phyloP scores from a whole-genome alignment of 2,113 vertebrate species.

The Thamnophis sirtalis region DNA sequence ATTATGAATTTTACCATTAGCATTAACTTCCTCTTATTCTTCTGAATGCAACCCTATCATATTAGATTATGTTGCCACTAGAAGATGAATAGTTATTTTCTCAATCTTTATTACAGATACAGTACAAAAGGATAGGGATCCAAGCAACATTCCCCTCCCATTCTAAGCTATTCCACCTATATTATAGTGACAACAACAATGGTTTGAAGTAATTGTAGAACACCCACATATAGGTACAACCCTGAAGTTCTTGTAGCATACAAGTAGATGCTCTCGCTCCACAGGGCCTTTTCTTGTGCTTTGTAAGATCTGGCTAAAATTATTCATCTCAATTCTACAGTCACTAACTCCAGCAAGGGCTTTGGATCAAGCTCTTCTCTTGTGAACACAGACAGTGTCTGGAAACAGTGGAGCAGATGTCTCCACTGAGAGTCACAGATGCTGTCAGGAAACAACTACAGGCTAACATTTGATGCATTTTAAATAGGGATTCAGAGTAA shows the following conservation, averaged over 20 bases:
- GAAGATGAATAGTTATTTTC: not conserved
- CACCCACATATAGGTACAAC: conserved; percentile 8
- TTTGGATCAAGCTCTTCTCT: conserved; percentile 75
- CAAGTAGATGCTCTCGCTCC: conserved; percentile 54
- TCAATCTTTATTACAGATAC: conserved; percentile 22
- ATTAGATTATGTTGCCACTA: not conserved
- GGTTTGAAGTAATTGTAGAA: not conserved
- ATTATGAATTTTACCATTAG: conserved; percentile 18
- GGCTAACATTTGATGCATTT: conserved; percentile 80
- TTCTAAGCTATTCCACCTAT: conserved; percentile 2
- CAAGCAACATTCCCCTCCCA: not conserved
- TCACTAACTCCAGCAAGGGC: conserved; percentile 64
- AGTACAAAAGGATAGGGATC: not conserved
- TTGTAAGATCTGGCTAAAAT: conserved; percentile 67
- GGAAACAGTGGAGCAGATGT: conserved; percentile 71
- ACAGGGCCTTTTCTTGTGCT: conserved; percentile 60
- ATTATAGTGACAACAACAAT: conserved; percentile 35
- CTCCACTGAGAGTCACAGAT: conserved; percentile 78
- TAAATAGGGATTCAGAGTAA: conserved; percentile 74
- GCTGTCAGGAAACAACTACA: conserved; percentile 75
- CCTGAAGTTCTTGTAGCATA: conserved; percentile 52
- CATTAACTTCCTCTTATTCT: not conserved
- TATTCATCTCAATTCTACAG: conserved; percentile 66
- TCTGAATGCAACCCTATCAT: conserved; percentile 33
- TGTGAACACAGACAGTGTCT: conserved; percentile 71